Evolutionary conservation across 30 jellyfish, hydroid and myxozoan genomes (phyloP).

Genomic region (Mastigias papua): DNA sequence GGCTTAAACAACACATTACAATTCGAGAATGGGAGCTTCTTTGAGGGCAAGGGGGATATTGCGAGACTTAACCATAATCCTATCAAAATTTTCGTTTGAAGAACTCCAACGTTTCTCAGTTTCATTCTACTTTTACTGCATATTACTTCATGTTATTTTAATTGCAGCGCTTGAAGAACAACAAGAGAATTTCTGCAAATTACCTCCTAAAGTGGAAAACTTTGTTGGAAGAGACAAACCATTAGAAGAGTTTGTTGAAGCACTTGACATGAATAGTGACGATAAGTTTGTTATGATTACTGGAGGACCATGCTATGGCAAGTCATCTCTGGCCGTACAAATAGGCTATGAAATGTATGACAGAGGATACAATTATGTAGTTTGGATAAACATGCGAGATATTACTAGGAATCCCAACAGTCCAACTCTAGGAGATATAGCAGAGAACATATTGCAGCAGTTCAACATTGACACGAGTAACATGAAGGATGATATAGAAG

Average conservation of each 20-base stretch:
- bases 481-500: constrained; percentile 5
- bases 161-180: too few relatives aligned
- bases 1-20: too few relatives aligned
- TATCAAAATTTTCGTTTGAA: too few relatives aligned
- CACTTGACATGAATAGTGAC: not conserved
- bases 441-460: constrained; percentile 1
- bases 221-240: constrained; percentile 5
- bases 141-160: too few relatives aligned
- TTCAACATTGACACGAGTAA: constrained; percentile 9
- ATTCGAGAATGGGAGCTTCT: too few relatives aligned
- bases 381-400: constrained; percentile 44
- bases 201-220: not conserved
- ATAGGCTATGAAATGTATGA: constrained; percentile 10
- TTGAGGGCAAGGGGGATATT: too few relatives aligned
- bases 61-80: too few relatives aligned
- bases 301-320: constrained; percentile 39
- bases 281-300: not conserved
- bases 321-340: constrained; percentile 18
- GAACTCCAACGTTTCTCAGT: too few relatives aligned
- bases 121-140: too few relatives aligned
- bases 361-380: constrained; percentile 13
- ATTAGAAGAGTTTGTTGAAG: not conserved
- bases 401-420: not conserved
- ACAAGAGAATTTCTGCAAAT: too few relatives aligned
- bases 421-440: not conserved